These are phyloP conservation scores for Pocillopora damicornis DNA, from an alignment of 64 coral and sea anemone species.

Conservation along the genomic window DNA sequence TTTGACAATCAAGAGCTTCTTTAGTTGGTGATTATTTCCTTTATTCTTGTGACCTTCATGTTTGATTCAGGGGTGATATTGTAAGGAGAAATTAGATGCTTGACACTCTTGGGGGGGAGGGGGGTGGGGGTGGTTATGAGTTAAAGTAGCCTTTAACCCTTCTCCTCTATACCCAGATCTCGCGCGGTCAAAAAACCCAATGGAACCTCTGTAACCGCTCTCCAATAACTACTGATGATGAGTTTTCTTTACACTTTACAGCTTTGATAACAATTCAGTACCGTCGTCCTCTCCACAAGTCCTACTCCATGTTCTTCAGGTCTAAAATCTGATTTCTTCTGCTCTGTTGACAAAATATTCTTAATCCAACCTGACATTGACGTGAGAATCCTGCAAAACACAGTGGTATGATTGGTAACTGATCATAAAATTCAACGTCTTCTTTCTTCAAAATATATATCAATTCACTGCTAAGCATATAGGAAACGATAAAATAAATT, in stretches of 20 bases:
- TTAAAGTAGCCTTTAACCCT: too few relatives aligned
- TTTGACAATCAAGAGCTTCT: too few relatives aligned
- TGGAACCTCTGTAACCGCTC: background rate
- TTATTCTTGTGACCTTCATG: too few relatives aligned
- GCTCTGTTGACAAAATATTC: slow-evolving; percentile 81
- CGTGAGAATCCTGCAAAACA: slow-evolving; percentile 57
- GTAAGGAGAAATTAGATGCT: too few relatives aligned
- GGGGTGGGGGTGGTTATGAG: too few relatives aligned
- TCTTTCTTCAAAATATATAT: background rate
- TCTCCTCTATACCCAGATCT: too few relatives aligned
- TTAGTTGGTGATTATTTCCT: too few relatives aligned
- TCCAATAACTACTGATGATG: too few relatives aligned
- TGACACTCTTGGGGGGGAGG: too few relatives aligned
- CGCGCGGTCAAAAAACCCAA: background rate
- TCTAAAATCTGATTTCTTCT: slow-evolving; percentile 96
- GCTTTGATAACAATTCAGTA: background rate
- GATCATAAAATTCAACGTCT: background rate
- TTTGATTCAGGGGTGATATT: too few relatives aligned
- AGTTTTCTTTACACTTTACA: background rate
- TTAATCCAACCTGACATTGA: slow-evolving; percentile 73
- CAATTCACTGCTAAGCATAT: background rate
- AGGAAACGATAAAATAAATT: background rate
- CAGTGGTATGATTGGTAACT: background rate
- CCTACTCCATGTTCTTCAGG: slow-evolving; percentile 65
- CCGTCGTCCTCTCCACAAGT: slow-evolving; percentile 24